Conservation (phyloP, 2,888 invertebrate species). For the Dioctria rufipes region DNA sequence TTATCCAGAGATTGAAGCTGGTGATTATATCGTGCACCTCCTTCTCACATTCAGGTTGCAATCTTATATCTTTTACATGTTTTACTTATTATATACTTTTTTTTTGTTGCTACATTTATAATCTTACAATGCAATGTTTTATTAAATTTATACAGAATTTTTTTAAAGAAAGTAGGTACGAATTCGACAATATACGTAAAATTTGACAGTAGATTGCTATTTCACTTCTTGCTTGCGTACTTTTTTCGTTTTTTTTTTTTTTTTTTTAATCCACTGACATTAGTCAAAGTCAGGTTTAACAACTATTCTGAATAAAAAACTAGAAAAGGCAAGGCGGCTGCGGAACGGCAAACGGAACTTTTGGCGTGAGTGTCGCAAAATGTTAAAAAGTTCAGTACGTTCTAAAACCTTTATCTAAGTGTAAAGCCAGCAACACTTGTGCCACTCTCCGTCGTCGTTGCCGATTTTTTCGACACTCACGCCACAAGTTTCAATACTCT, state of each 20-base stretch:
- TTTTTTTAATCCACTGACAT: constrained; percentile 5
- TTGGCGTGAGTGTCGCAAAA: too few species aligned
- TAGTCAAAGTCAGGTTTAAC: too few species aligned
- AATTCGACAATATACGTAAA: constrained; percentile 9
- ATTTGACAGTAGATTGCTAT: constrained; percentile 8
- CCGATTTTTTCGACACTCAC: too few species aligned
- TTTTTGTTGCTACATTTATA: background rate
- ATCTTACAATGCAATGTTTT: background rate
- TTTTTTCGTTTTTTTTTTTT: background rate
- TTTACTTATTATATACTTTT: background rate
- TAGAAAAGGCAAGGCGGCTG: too few species aligned
- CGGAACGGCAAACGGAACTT: too few species aligned
- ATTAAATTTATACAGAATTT: background rate
- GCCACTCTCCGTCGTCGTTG: too few species aligned
- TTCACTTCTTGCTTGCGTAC: background rate
- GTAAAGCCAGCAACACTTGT: too few species aligned
- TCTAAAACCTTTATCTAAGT: too few species aligned
- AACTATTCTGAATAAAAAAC: too few species aligned
- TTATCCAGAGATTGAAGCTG: background rate
- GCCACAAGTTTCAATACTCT: too few species aligned
- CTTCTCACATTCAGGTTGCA: background rate
- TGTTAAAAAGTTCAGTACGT: too few species aligned
- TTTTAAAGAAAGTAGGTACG: background rate
- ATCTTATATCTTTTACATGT: constrained; percentile 2
- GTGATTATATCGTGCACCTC: background rate